phyloP scores from a whole-genome alignment of 2,888 invertebrate species.

The Tetranychus truncatus region DNA sequence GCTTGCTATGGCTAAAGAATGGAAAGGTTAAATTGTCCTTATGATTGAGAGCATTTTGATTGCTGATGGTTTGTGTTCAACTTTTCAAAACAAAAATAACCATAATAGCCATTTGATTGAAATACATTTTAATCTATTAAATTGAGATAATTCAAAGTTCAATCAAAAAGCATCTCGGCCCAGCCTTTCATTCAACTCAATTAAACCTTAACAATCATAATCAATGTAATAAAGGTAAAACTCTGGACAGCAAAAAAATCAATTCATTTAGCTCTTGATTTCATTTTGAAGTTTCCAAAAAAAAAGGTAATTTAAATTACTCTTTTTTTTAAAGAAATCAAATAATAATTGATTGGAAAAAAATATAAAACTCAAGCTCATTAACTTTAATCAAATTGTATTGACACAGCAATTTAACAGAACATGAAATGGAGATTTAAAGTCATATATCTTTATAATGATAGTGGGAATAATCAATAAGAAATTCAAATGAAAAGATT shows the following conservation, averaged over 20 bases:
- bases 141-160: background rate
- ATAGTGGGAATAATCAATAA: too few species aligned
- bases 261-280: background rate
- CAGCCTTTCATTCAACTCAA: conserved; percentile 1
- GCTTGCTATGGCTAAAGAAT: background rate
- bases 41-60: background rate
- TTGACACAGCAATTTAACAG: too few species aligned
- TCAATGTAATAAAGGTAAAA: too few species aligned
- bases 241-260: background rate
- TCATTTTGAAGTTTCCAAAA: background rate
- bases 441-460: too few species aligned
- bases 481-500: too few species aligned
- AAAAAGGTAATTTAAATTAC: too few species aligned
- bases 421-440: too few species aligned
- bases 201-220: background rate
- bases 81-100: background rate
- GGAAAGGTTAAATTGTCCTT: background rate
- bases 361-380: too few species aligned
- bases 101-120: background rate
- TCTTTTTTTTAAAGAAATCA: background rate
- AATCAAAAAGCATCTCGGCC: background rate
- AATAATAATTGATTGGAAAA: background rate
- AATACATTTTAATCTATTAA: background rate
- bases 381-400: too few species aligned
- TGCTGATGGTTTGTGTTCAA: background rate